These are phyloP conservation scores for Bicyclus anynana DNA, from an alignment of 1,140 invertebrate genomes.

Conservation along the genomic window DNA sequence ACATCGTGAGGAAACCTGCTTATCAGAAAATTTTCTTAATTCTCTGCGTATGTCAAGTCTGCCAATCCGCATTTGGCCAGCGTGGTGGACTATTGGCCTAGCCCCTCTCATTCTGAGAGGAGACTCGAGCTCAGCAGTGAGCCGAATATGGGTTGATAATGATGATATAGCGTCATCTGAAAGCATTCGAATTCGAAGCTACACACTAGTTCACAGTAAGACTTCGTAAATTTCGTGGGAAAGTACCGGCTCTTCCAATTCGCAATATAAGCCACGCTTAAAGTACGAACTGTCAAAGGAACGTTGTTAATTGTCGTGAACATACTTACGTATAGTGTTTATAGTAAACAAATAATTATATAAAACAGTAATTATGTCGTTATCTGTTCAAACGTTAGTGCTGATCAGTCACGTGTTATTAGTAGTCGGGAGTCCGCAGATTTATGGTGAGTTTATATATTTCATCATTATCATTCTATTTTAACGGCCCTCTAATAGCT, in stretches of 20 bases:
- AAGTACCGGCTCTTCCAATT: slow-evolving; percentile 15
- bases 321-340: background rate
- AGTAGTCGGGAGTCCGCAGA: background rate
- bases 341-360: background rate
- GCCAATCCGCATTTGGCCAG: too few species aligned
- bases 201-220: background rate
- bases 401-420: background rate
- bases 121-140: too few species aligned
- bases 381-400: background rate
- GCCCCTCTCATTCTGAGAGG: too few species aligned
- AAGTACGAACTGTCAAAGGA: background rate
- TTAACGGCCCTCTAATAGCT: too few species aligned
- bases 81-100: too few species aligned
- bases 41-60: too few species aligned
- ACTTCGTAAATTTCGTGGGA: slow-evolving; percentile 7
- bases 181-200: too few species aligned
- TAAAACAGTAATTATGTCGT: slow-evolving; percentile 1
- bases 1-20: too few species aligned
- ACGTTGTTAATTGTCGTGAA: background rate
- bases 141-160: too few species aligned
- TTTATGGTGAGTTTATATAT: slow-evolving; percentile 10
- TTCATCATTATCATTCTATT: background rate
- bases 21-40: too few species aligned
- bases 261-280: slow-evolving; percentile 12
- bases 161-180: too few species aligned